phyloP scores from a whole-genome alignment of 1,140 invertebrate genomes.

The Trichoplusia ni region DNA sequence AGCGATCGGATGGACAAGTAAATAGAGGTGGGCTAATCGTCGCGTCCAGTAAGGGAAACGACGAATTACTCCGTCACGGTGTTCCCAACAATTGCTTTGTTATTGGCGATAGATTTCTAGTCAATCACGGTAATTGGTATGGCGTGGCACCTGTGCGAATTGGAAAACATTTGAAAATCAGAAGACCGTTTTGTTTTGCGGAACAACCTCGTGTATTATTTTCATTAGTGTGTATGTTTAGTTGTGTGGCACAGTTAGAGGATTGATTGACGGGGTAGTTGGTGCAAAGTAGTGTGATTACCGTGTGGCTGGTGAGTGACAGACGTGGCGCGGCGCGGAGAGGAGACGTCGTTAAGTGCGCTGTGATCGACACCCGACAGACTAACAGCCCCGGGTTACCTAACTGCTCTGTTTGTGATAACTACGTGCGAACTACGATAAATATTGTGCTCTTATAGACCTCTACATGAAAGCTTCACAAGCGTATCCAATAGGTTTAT shows the following conservation, averaged over 20 bases:
- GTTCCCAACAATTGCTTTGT: constrained; percentile 75
- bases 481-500: background rate
- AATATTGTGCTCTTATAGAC: constrained; percentile 13
- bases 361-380: constrained; percentile 52
- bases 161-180: constrained; percentile 27
- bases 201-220: constrained; percentile 7
- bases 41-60: constrained; percentile 75
- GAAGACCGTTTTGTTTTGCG: background rate
- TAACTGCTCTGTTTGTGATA: constrained; percentile 14
- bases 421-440: constrained; percentile 24
- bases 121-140: constrained; percentile 45
- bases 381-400: constrained; percentile 38
- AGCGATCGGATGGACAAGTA: constrained; percentile 71
- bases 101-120: constrained; percentile 59
- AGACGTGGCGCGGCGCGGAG: constrained; percentile 41
- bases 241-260: constrained; percentile 22
- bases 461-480: background rate
- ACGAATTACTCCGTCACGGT: constrained; percentile 76
- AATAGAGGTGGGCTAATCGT: constrained; percentile 79
- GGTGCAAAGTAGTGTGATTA: constrained; percentile 50
- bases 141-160: constrained; percentile 30
- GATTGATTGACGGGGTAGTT: constrained; percentile 49
- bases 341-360: constrained; percentile 50
- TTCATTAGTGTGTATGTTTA: constrained; percentile 18
- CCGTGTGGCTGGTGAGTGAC: constrained; percentile 38